These are phyloP conservation scores for Chaetops frenatus DNA, from an alignment of 2,113 vertebrate genomes.

Conservation along the genomic window DNA sequence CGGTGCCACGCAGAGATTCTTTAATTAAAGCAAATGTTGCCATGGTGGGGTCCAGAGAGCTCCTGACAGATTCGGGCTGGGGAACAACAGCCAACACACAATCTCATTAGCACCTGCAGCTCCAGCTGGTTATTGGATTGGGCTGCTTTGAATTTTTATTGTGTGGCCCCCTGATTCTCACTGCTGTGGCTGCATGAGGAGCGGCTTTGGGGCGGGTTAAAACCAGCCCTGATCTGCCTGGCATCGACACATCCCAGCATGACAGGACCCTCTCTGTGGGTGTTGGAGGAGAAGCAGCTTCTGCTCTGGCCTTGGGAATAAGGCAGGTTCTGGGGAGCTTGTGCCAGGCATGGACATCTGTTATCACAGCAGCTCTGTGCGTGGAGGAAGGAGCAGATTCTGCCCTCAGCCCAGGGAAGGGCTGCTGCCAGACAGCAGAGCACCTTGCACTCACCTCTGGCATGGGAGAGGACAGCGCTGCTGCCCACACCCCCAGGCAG, in stretches of 20 bases:
- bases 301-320: background rate
- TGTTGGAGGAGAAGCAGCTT: background rate
- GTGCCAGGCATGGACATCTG: background rate
- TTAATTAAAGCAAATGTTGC: conserved; percentile 43
- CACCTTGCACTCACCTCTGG: background rate
- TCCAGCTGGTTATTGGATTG: background rate
- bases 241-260: accelerated
- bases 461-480: background rate
- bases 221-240: background rate
- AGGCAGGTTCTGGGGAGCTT: background rate
- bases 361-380: accelerated
- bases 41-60: conserved; percentile 31
- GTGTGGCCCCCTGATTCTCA: background rate
- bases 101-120: conserved; percentile 51
- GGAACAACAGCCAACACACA: background rate
- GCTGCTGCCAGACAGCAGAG: background rate
- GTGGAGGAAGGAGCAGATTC: background rate
- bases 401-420: background rate
- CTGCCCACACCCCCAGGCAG: background rate
- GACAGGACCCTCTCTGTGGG: background rate
- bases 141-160: conserved; percentile 18
- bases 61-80: conserved; percentile 9
- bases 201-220: background rate
- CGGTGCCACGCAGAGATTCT: background rate
- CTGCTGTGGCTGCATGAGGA: accelerated